Evolutionary conservation across 2,888 invertebrate genomes (phyloP).

Genomic region (Tinea trinotella): DNA sequence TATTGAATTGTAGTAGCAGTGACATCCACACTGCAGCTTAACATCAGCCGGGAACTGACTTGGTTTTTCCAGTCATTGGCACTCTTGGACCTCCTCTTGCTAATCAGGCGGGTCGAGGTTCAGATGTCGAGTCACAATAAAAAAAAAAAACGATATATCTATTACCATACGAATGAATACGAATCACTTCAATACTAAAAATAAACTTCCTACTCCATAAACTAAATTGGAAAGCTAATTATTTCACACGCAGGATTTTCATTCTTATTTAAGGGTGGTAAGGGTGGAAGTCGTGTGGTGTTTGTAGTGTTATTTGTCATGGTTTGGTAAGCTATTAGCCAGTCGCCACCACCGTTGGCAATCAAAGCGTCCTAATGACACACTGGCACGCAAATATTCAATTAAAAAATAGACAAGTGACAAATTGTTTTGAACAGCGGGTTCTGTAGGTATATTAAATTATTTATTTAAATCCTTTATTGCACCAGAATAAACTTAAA

Average conservation of each 20-base stretch:
- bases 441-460: no score
- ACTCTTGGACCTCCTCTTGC: no score
- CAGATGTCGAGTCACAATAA: no score
- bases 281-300: neutral
- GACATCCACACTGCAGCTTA: no score
- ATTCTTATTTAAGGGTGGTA: neutral
- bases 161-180: neutral
- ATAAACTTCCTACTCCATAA: no score
- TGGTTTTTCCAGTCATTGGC: no score
- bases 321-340: constrained; percentile 10
- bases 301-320: constrained; percentile 7
- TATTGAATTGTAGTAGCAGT: no score
- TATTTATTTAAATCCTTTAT: no score
- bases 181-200: no score
- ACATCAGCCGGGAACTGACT: no score
- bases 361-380: constrained; percentile 36
- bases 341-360: constrained; percentile 19
- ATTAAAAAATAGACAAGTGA: constrained; percentile 29
- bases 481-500: no score
- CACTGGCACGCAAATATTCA: constrained; percentile 41
- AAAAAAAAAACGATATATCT: neutral
- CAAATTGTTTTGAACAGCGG: neutral
- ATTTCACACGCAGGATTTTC: neutral
- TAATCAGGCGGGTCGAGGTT: no score
- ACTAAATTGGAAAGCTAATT: neutral